Evolutionary conservation across 2,797 vertebrate genomes (phyloP), one percentile per base, ranked within the genome.

Genomic region (Cyprinella venusta): DNA sequence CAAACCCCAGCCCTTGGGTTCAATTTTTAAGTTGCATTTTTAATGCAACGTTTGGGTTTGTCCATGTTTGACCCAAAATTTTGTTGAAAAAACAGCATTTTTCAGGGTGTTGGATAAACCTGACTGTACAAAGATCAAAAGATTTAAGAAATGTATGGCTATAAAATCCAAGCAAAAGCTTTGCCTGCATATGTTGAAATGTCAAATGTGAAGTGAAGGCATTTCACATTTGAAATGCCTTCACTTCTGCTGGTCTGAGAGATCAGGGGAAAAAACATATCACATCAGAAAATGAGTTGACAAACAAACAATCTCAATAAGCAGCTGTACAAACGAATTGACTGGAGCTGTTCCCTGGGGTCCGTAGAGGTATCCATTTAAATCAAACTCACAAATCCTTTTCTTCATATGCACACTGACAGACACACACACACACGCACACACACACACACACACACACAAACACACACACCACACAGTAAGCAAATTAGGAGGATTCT

Each of bases 291-390:
- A 90, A n/a, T 68, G 88, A 90, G 91, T 90, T 91, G 90, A 92
- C 93, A 94, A 94, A 94, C 93, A 94, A 94, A 93, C 89, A 92
- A n/a, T n/a, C 90, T 89, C 86, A 85, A 68, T 90, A 90, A 92
- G 83, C 87, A 89, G 79, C 85, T 84, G 82, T 30, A 71, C 61
- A 81, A 42, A 89, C 91, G 92, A 94, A 93, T 93, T 93, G 92
- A 90, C 92, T 93, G 76, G 0, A 91, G 88, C 86, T 92, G 93
- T 91, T 94, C 93, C 92, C 93, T 83, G 83, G 92, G 91, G 91
- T 91, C 90, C 70, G 81, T 71, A 75, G 88, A 93, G 89, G 91
- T 90, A 91, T 93, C 91, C 90, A 93, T 94, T 94, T 93, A 88
- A 94, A 94, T 94, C 93, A 94, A 89, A 90, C 75, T 76, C 72